Evolutionary conservation across 1,140 invertebrate genomes (phyloP), one percentile per base, ranked within the genome.

Genomic region (Cydia fagiglandana): DNA sequence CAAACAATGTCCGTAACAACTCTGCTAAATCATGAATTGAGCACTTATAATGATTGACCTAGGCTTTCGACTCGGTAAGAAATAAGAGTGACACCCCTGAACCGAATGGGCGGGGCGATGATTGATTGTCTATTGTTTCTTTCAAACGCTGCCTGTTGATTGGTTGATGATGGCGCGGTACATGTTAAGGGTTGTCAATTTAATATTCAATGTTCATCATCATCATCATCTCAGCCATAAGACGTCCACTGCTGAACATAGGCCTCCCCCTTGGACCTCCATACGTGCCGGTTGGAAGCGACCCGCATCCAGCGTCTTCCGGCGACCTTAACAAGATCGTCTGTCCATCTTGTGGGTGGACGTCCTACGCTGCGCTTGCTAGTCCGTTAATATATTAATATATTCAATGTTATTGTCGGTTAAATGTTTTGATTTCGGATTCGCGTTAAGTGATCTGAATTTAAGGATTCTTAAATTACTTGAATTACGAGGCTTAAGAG

Each of bases 81-180:
- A 17, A 53, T 53, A 61, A 61, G 56, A 17, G 30, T 38, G 66
- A 17, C 66, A 70, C 13, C 66, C 66, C 66, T 70, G 9, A 24
- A n/a, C 5, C 4, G 15, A 17, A 24, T 70, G 34, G 66, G 66
- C 66, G 66, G 30, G 30, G 34, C 34, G 2, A 5, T 70, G 66
- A 38, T 38, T 70, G 66, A 70, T 70, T 70, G 38, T 15, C 66
- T 10, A 70, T 70, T 70, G 66, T 70, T 70, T 70, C 34, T 70
- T 3, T 34, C 20, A 41, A 70, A 70, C 5, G 15, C 66, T 70
- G 66, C 30, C 15, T 13, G 28, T 38, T 38, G 66, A 70, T 70
- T 70, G 66, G 66, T 24, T 7, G n/a, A 70, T 41, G 34, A 17
- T 1, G 15, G 9, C 3, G 34, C n/a, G 1, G 34, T 70, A 17